Base-by-base conservation (phyloP, 1,140 invertebrate species). In the Stegodyphus mimosarum region DNA sequence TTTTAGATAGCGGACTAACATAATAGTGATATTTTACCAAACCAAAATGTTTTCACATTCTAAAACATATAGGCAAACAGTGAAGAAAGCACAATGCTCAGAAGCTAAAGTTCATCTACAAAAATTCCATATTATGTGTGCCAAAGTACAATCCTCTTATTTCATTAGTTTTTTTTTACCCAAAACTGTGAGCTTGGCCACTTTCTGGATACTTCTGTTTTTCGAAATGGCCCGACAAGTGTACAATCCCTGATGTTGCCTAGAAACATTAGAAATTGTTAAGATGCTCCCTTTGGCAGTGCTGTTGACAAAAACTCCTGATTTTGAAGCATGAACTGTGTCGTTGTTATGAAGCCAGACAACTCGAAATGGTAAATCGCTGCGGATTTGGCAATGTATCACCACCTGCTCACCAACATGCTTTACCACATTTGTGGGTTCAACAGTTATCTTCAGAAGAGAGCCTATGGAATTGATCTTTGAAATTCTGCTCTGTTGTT, bases 291-390 rank as follows among this genome's bases (percentile, higher is more conserved):
- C 83, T 15, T 70, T 50, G 18, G 75, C 83, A 51, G 83, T 77
- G 48, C 78, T 64, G 75, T 77, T 86, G 53, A 86, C 64, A 50
- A 53, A 55, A 51, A 33, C 55, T 63, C 74, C 66, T 33, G 75
- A 86, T 69, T 63, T 70, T 48, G 75, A 33, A n/a, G 72, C 51
- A 49, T 72, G 64, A 33, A 85, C 64, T 11, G 87, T 87, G 48
- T 78, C 76, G 70, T 87, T 87, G 81, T 86, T 85, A 52, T 84
- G 83, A 5, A 86, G 86, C 86, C 80, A 86, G 6, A 86, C 64
- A 50, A 86, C 74, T 51, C 83, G 63, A 51, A 72, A 86, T 5
- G 83, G 83, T 15, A 50, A 17, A 55, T 67, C 69, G 49, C 83
- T 86, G 66, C 55, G 10, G 10, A 86, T 63, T 49, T 60, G 52